Conservation (phyloP, 1,140 invertebrate species). For the Drosophila melanica region DNA sequence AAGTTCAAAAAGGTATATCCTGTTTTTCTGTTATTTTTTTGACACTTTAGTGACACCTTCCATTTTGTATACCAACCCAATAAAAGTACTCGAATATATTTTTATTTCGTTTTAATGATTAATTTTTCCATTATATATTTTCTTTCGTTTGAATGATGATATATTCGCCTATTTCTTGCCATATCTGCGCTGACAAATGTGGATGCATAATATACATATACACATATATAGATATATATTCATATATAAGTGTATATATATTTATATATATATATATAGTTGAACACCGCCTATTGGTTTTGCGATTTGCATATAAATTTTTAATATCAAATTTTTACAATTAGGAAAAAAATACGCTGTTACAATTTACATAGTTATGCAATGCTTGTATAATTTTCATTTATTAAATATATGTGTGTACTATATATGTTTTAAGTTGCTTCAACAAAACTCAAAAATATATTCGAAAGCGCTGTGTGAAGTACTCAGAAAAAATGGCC, state of each 20-base stretch:
- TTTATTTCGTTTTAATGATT: slow-evolving; percentile 56
- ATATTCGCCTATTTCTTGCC: slow-evolving; percentile 62
- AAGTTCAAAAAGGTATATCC: no score
- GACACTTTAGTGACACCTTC: no score
- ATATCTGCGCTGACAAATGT: slow-evolving; percentile 42
- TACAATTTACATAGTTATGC: slow-evolving; percentile 57
- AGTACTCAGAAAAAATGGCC: slow-evolving; percentile 18
- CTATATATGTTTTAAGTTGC: slow-evolving; percentile 22
- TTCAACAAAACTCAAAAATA: slow-evolving; percentile 33
- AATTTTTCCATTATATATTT: slow-evolving; percentile 76
- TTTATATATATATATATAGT: slow-evolving; percentile 16
- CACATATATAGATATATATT: slow-evolving; percentile 31
- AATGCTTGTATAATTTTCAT: slow-evolving; percentile 61
- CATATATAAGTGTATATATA: no score
- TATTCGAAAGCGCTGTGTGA: slow-evolving; percentile 13
- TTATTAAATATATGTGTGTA: slow-evolving; percentile 43
- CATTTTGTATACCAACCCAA: neutral
- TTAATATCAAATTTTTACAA: slow-evolving; percentile 79
- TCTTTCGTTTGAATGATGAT: slow-evolving; percentile 67
- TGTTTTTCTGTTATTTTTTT: no score
- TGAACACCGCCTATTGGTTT: slow-evolving; percentile 27
- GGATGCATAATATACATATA: slow-evolving; percentile 23
- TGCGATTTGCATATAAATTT: slow-evolving; percentile 72
- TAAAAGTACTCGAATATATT: slow-evolving; percentile 3
- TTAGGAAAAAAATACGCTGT: slow-evolving; percentile 75